Conservation (phyloP, 2,888 invertebrate genomes). For the Aquatica leii region DNA sequence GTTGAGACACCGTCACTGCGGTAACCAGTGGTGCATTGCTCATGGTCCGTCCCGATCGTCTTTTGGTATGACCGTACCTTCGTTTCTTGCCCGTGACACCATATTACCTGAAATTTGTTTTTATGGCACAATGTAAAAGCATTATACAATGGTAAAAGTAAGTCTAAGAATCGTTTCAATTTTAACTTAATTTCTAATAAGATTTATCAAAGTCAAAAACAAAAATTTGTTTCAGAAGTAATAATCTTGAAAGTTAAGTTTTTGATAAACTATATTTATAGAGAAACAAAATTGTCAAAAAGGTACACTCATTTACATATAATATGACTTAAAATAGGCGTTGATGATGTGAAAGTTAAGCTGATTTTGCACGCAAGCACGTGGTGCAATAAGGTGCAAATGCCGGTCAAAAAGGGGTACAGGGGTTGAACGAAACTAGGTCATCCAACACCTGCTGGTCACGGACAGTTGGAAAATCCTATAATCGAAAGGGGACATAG, state of each 20-base stretch:
- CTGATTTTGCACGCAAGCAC: constrained; percentile 45
- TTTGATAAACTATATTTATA: too few relatives aligned
- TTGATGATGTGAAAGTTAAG: constrained; percentile 48
- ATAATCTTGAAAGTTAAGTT: too few relatives aligned
- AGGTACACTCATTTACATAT: too few relatives aligned
- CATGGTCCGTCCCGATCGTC: constrained; percentile 36
- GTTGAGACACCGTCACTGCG: constrained; percentile 33
- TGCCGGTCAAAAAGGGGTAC: constrained; percentile 29
- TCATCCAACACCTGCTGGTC: constrained; percentile 31
- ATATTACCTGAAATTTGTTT: constrained; percentile 37
- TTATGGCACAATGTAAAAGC: constrained; percentile 44
- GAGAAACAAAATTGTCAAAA: too few relatives aligned
- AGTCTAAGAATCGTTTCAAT: too few relatives aligned
- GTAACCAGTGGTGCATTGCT: constrained; percentile 38
- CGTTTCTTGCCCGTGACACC: constrained; percentile 23
- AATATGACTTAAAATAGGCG: constrained; percentile 45
- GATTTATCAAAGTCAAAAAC: too few relatives aligned
- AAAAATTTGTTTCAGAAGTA: too few relatives aligned
- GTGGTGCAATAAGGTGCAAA: constrained; percentile 30
- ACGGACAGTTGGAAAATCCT: constrained; percentile 15
- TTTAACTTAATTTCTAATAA: too few relatives aligned
- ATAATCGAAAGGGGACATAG: neutral
- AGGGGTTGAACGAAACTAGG: constrained; percentile 28
- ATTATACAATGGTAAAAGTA: too few relatives aligned
- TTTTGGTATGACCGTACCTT: constrained; percentile 19